Evolutionary conservation across 2,797 vertebrate species (phyloP).

Genomic region (Hemitrygon akajei): DNA sequence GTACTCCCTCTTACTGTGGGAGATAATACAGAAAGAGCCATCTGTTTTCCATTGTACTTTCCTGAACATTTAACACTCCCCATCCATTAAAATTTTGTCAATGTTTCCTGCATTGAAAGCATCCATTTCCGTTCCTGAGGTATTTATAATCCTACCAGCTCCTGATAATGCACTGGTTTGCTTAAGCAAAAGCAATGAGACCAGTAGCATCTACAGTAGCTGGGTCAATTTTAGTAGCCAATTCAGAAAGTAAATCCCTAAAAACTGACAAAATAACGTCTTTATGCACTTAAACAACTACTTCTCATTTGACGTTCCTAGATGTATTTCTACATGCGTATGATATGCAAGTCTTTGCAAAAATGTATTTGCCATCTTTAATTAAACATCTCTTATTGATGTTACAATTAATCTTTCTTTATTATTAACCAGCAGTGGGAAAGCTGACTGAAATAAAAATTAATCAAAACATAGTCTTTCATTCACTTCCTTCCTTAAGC

Average conservation of each 20-base stretch:
- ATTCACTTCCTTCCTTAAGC: neutral
- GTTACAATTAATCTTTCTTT: neutral
- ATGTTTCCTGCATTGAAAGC: neutral
- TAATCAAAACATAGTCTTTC: neutral
- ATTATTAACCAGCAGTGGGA: neutral
- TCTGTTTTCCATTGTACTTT: neutral
- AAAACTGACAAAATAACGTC: constrained; percentile 17
- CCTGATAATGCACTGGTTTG: constrained; percentile 10
- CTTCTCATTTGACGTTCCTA: neutral
- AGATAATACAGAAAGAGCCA: neutral
- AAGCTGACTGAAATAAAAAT: constrained; percentile 20
- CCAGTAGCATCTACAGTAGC: neutral
- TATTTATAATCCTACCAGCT: constrained; percentile 14
- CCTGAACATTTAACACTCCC: neutral
- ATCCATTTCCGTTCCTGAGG: constrained; percentile 16
- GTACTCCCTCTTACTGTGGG: neutral
- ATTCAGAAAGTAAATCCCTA: neutral
- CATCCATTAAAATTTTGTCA: neutral
- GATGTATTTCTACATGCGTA: neutral
- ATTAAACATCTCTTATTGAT: neutral
- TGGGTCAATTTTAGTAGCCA: constrained; percentile 12
- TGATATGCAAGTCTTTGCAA: neutral
- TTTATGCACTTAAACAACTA: neutral
- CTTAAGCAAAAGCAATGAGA: neutral
- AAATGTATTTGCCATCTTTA: neutral